A percentile compares a stretch with the other conserved stretches of the same genome.
Conservation (phyloP, 2,113 vertebrate genomes). For the Mus pahari region DNA sequence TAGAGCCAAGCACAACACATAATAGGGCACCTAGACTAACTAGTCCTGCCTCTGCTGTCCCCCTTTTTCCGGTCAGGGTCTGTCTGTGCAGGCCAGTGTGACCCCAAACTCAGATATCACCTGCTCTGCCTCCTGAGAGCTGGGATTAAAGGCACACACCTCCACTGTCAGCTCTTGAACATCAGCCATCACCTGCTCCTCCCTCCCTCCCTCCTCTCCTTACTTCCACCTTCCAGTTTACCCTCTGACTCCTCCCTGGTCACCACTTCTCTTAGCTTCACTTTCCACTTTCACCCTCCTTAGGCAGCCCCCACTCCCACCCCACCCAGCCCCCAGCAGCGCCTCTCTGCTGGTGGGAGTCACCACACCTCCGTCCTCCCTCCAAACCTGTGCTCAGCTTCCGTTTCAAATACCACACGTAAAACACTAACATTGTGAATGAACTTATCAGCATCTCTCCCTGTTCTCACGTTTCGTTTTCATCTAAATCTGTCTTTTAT, state of each 20-base stretch:
- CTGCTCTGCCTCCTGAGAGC: too few relatives aligned
- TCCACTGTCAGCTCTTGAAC: too few relatives aligned
- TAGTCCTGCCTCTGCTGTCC: too few relatives aligned
- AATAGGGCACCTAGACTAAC: neutral
- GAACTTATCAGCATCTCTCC: neutral
- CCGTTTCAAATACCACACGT: neutral
- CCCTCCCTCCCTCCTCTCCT: neutral
- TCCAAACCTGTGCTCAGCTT: neutral
- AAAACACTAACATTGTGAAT: neutral
- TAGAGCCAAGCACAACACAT: neutral
- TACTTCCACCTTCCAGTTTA: neutral
- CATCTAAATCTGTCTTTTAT: neutral
- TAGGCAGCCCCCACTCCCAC: neutral
- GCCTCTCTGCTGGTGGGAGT: neutral
- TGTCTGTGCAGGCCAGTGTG: neutral
- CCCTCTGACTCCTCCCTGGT: neutral
- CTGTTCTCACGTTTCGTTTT: neutral
- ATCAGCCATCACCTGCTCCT: neutral
- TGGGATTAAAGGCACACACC: too few relatives aligned
- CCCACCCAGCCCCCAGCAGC: neutral
- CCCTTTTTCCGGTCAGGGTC: too few relatives aligned
- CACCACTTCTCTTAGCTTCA: neutral
- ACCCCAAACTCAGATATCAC: too few relatives aligned
- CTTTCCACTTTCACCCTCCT: too few relatives aligned
- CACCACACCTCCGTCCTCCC: neutral